Evolutionary conservation across 2,888 invertebrate genomes (phyloP), one percentile per base, ranked within the genome.

Genomic region (Hirtodrosophila duncani): DNA sequence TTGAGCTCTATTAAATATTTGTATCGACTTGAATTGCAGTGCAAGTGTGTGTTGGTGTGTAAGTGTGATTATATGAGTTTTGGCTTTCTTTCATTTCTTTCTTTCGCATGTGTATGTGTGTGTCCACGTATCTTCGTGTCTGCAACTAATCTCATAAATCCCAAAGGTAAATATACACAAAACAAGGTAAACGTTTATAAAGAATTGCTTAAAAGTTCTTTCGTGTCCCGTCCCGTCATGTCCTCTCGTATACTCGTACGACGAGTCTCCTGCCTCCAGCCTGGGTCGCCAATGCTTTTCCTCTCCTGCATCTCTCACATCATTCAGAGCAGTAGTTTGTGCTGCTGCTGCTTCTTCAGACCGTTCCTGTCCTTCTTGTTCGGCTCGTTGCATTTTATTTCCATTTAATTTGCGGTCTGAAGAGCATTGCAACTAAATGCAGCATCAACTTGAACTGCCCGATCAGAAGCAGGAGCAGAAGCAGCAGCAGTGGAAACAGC

Each of bases 101-200:
- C 6, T 3, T 9, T 10, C 17, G 5, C 29, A 14, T 23, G 20
- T 13, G 13, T 14, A 29, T 49, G 30, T 37, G 50, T 42, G 49
- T 46, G 46, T n/a, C n/a, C n/a, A n/a, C n/a, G n/a, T n/a, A n/a
- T n/a, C n/a, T n/a, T n/a, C n/a, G n/a, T 43, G 57, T 62, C 56
- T 64, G 72, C 45, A 71, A 62, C 68, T 72, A 78, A 72, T 72
- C 78, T 74, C 74, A 78, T 74, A 78, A 72, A 72, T 72, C 72
- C 70, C 74, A 74, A 78, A 78, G 78, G 72, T 78, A 78, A 72
- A 78, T 56, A 78, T 53, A 72, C 60, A 61, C 58, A 72, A 34
- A 77, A 63, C 61, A 63, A 55, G 66, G 44, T 60, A 60, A 71
- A 68, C 69, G 65, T 65, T 71, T 71, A 65, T 72, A 72, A 78